phyloP scores from a whole-genome alignment of 2,888 invertebrate genomes.

The Meiosimyza platycephala region DNA sequence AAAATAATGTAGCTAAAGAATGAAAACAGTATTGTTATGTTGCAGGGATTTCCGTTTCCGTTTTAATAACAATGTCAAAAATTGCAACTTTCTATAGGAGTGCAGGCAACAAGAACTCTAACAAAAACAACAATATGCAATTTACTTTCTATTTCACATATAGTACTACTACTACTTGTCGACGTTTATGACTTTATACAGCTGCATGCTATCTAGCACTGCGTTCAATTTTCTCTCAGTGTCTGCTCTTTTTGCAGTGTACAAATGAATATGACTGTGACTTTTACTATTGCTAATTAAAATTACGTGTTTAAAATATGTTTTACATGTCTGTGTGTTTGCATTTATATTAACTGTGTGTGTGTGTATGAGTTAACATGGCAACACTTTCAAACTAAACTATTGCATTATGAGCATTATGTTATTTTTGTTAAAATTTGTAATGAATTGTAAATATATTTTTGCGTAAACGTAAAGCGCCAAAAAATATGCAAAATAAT shows the following conservation, averaged over 20 bases:
- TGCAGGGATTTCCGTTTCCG: slow-evolving; percentile 25
- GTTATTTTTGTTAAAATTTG: not conserved
- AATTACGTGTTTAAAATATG: slow-evolving; percentile 26
- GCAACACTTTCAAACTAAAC: not conserved
- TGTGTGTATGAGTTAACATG: slow-evolving; percentile 10
- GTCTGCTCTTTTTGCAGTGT: not conserved
- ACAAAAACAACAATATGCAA: not conserved
- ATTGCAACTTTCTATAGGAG: slow-evolving; percentile 4
- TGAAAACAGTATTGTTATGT: slow-evolving; percentile 11
- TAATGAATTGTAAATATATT: too few relatives aligned
- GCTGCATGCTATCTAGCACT: not conserved
- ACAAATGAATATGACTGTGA: not conserved
- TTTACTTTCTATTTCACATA: not conserved
- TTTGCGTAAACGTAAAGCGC: too few relatives aligned
- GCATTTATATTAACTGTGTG: slow-evolving; percentile 36
- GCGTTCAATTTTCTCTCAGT: not conserved
- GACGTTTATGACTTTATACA: too few relatives aligned
- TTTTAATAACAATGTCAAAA: slow-evolving; percentile 34
- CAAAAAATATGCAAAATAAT: too few relatives aligned
- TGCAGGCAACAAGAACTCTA: too few relatives aligned
- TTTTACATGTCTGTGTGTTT: not conserved
- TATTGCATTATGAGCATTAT: not conserved
- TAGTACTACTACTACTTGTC: too few relatives aligned
- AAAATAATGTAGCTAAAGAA: not conserved
- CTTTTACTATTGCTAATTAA: slow-evolving; percentile 26